phyloP scores from a whole-genome alignment of 64 coral and sea anemone genomes.

The Anthopleura sola region DNA sequence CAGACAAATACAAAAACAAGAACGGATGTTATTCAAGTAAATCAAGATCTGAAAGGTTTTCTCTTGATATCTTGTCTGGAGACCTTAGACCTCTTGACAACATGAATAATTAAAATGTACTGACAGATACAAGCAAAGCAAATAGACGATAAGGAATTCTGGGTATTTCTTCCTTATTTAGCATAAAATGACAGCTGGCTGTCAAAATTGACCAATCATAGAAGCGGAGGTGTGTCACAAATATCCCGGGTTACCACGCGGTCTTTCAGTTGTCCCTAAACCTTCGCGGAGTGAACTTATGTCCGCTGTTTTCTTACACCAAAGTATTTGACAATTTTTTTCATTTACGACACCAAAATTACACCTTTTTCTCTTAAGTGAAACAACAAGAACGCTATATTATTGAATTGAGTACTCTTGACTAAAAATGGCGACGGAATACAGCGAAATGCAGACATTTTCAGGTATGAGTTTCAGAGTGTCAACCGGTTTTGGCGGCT shows the following conservation, averaged over 20 bases:
- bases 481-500: not conserved
- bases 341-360: not conserved
- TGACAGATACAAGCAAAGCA: no score
- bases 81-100: not conserved
- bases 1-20: not conserved
- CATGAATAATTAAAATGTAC: not conserved
- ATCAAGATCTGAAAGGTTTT: not conserved
- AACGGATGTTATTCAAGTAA: not conserved
- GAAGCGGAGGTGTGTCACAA: not conserved
- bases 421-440: not conserved
- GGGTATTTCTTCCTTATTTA: conserved; percentile 12
- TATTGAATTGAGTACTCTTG: not conserved
- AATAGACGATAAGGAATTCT: not conserved
- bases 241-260: conserved; percentile 17
- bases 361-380: not conserved
- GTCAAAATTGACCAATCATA: conserved; percentile 26
- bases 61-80: not conserved
- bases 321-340: conserved; percentile 4
- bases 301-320: not conserved
- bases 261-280: not conserved
- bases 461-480: conserved; percentile 9
- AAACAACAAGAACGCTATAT: not conserved
- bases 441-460: not conserved
- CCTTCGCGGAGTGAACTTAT: not conserved
- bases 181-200: not conserved